Evolutionary conservation across 2,113 vertebrate species (phyloP), one percentile per base, ranked within the genome.

Genomic region (Odocoileus hemionus): DNA sequence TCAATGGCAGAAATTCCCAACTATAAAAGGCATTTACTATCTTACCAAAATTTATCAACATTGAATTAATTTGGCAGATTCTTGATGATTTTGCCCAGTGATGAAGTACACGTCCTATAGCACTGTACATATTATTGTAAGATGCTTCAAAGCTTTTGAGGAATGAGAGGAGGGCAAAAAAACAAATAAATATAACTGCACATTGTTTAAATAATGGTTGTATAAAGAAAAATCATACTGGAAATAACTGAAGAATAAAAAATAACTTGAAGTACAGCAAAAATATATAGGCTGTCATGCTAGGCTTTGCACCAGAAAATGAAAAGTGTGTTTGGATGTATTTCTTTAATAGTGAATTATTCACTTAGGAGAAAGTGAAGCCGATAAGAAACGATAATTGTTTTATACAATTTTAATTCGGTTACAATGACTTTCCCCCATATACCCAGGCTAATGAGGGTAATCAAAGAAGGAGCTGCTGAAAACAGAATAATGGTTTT

Each of bases 391-490:
- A 67, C 28, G 55, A 88, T 47, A 61, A 91, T 85, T 94, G 80
- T 95, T 97, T 95, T 85, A 64, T 93, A 80, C 30, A 84, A 70
- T 95, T 90, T 95, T 96, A 94, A 97, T 95, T 97, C 79, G 39
- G 23, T 97, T 96, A 76, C 50, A 84, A 70, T 86, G 67, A 60
- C 61, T 82, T 95, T 92, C 6, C 2, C 60, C 50, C 43, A 50
- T 78, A 58, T 16, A 86, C 43, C 14, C 67, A 92, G 36, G 76
- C 91, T 97, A 93, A 93, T 64, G 82, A 94, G 82, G n/a, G 86
- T 94, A 74, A 91, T 96, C 85, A 96, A 91, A 93, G 13, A 92
- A 94, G 58, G 25, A 33, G 13, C 92, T 67, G 78, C 89, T 92
- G 54, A 97, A 97, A 95, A 95, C 55, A 47, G n/a, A 78, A 67